A percentile compares a stretch with the other conserved stretches of the same genome.
Conservation (phyloP, 2,797 vertebrate genomes). For the Chaetodon trifasciatus region DNA sequence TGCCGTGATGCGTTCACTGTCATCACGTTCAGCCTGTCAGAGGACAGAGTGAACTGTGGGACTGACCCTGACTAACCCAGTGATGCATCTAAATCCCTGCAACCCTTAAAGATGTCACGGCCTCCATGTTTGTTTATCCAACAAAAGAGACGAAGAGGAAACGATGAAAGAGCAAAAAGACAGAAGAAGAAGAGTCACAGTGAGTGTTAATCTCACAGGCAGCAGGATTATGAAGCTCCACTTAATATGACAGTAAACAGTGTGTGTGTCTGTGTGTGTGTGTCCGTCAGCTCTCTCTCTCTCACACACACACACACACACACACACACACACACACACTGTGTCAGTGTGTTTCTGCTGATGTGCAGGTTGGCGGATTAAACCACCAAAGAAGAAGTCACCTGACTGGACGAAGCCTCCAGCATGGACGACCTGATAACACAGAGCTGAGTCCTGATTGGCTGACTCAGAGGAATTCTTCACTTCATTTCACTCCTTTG, state of each 20-base stretch:
- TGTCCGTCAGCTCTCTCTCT: neutral
- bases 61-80: too few relatives aligned
- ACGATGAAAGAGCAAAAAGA: neutral
- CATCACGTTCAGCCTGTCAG: too few relatives aligned
- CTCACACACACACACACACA: constrained; percentile 8
- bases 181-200: neutral
- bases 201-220: constrained; percentile 24
- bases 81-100: too few relatives aligned
- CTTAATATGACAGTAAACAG: constrained; percentile 29
- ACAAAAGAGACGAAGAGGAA: neutral
- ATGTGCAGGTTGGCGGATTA: constrained; percentile 35
- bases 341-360: constrained; percentile 16
- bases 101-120: neutral
- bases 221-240: constrained; percentile 28
- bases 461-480: constrained; percentile 3
- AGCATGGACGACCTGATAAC: constrained; percentile 8
- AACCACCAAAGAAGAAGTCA: constrained; percentile 24
- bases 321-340: constrained; percentile 3
- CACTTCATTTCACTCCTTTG: neutral
- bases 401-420: constrained; percentile 17
- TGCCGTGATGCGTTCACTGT: too few relatives aligned
- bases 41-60: too few relatives aligned
- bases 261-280: constrained; percentile 16
- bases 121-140: constrained; percentile 2
- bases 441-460: constrained; percentile 38